phyloP scores from a whole-genome alignment of 23 tunicate genomes.

The Botrylloides violaceus region DNA sequence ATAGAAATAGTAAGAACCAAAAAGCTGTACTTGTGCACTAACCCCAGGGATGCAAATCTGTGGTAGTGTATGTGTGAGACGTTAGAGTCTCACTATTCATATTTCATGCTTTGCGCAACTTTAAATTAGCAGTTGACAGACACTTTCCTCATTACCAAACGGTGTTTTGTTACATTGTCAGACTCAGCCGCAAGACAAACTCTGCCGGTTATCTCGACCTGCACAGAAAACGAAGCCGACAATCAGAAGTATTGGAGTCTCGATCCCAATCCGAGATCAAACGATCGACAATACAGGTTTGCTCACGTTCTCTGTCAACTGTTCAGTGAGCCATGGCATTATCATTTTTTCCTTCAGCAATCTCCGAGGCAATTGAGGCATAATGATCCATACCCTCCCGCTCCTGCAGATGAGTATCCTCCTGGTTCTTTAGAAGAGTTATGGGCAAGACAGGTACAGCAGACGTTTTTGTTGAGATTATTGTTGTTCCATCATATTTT shows the following conservation, averaged over 20 bases:
- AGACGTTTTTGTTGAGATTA: neutral
- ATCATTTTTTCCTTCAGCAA: neutral
- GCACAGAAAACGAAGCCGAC: constrained; percentile 32
- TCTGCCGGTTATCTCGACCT: constrained; percentile 83
- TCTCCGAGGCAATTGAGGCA: neutral
- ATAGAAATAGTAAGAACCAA: no score
- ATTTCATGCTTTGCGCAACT: no score
- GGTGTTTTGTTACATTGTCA: neutral
- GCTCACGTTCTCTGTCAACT: no score
- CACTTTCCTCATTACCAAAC: no score
- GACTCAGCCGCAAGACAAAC: constrained; percentile 74
- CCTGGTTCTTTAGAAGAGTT: constrained; percentile 2
- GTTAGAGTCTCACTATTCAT: no score
- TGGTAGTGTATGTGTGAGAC: no score
- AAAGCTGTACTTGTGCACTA: no score
- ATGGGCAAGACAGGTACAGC: constrained; percentile 17
- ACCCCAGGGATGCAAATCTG: no score
- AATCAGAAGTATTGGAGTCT: neutral
- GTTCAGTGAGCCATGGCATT: no score
- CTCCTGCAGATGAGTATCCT: neutral
- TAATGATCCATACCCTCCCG: neutral
- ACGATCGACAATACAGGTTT: neutral
- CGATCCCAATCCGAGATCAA: constrained; percentile 23
- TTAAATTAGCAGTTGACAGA: no score
- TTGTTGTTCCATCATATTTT: neutral